A percentile compares a stretch with the other conserved stretches of the same genome.
These are phyloP conservation scores for Benthosema pterotum DNA, from an alignment of 2,797 vertebrate species.

Conservation along the genomic window DNA sequence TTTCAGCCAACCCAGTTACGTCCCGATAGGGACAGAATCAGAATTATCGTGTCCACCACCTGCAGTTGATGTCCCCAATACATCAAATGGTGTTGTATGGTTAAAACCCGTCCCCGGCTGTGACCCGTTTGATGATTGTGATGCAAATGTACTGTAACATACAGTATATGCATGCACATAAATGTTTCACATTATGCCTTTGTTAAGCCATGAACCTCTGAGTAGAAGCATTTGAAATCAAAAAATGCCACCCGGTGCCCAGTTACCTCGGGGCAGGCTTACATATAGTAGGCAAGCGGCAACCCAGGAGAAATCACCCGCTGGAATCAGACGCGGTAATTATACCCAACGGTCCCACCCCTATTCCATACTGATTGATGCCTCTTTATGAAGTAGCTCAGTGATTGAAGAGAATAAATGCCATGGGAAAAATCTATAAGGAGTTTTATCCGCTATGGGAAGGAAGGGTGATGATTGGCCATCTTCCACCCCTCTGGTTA, in stretches of 20 bases:
- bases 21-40: too few species aligned
- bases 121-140: too few species aligned
- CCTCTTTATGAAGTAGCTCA: constrained; percentile 74
- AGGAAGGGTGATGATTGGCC: constrained; percentile 43
- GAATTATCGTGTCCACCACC: too few species aligned
- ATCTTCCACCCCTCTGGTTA: constrained; percentile 44
- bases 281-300: neutral
- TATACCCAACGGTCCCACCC: constrained; percentile 46
- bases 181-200: neutral
- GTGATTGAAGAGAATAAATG: constrained; percentile 74
- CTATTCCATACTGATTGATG: constrained; percentile 65
- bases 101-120: too few species aligned
- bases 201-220: neutral
- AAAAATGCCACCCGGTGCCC: neutral
- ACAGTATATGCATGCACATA: too few species aligned
- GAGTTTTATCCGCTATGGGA: constrained; percentile 59
- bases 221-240: neutral
- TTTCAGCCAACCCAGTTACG: too few species aligned
- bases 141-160: too few species aligned
- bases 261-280: constrained; percentile 13
- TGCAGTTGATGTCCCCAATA: too few species aligned
- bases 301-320: constrained; percentile 65
- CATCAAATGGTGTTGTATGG: too few species aligned
- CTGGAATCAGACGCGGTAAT: constrained; percentile 65
- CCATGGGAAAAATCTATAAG: constrained; percentile 65